phyloP scores from a whole-genome alignment of 2,113 vertebrate genomes.

The Mobula birostris region DNA sequence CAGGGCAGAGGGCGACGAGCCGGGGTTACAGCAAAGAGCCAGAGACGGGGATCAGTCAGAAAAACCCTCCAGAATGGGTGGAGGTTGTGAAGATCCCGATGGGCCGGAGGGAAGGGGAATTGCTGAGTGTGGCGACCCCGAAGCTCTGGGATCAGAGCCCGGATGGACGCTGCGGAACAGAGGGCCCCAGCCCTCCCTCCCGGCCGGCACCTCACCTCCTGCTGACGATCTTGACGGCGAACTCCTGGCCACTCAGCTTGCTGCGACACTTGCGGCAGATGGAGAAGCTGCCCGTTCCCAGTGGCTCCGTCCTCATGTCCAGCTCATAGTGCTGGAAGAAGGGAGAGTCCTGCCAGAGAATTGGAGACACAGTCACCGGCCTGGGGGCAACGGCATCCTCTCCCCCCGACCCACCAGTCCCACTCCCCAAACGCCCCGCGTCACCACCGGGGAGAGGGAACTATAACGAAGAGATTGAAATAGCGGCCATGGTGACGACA shows the following conservation, averaged over 20 bases:
- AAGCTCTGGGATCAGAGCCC: no score
- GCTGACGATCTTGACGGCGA: conserved; percentile 82
- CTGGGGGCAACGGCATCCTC: not conserved
- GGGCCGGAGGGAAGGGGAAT: not conserved
- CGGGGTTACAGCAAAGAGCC: no score
- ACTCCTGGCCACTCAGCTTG: conserved; percentile 70
- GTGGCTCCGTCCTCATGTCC: conserved; percentile 65
- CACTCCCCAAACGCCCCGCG: not conserved
- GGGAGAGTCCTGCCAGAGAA: conserved; percentile 66
- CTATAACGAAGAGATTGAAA: no score
- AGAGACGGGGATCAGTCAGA: no score
- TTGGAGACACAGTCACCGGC: not conserved
- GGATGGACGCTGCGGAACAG: no score
- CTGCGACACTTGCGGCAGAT: conserved; percentile 78
- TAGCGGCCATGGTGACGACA: no score
- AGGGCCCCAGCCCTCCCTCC: no score
- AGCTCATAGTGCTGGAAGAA: conserved; percentile 85
- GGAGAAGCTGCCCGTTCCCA: conserved; percentile 83
- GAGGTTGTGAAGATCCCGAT: no score
- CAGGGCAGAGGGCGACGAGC: no score
- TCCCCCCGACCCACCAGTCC: not conserved
- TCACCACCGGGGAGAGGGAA: not conserved
- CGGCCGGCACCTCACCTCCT: conserved; percentile 59
- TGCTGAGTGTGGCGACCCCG: no score
- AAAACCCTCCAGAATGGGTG: no score